Evolutionary conservation across 53 echinoderm and acorn worm species (phyloP).

Genomic region (Echinarachnius parma): DNA sequence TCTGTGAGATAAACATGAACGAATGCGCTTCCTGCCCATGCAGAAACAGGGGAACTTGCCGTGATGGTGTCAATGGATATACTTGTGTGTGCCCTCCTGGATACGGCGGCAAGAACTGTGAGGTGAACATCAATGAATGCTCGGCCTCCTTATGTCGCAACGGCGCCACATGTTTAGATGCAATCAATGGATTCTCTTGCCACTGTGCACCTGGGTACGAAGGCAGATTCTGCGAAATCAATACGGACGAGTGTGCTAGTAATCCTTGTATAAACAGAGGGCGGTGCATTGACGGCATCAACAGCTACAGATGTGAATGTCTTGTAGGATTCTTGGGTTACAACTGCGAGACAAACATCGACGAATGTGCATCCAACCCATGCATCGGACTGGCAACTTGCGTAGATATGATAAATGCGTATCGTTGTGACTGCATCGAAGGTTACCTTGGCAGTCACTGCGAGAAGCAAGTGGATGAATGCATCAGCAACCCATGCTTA

Average conservation of each 20-base stretch:
- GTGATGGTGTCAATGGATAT: slow-evolving; percentile 58
- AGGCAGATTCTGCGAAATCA: slow-evolving; percentile 30
- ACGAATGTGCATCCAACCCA: slow-evolving; percentile 62
- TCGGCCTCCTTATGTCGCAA: slow-evolving; percentile 38
- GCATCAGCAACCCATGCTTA: slow-evolving; percentile 51
- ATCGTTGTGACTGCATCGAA: slow-evolving; percentile 62
- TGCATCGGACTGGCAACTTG: slow-evolving; percentile 64
- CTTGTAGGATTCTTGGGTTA: slow-evolving; percentile 42
- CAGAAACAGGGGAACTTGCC: slow-evolving; percentile 59
- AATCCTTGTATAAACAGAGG: slow-evolving; percentile 52
- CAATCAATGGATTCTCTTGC: slow-evolving; percentile 21
- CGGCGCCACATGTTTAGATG: slow-evolving; percentile 45
- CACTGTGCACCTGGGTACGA: slow-evolving; percentile 44
- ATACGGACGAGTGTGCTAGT: slow-evolving; percentile 38
- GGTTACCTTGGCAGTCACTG: slow-evolving; percentile 35
- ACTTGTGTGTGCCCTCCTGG: slow-evolving; percentile 69
- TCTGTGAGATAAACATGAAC: slow-evolving; percentile 63
- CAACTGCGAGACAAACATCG: slow-evolving; percentile 50
- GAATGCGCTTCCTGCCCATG: slow-evolving; percentile 70
- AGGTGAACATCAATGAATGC: slow-evolving; percentile 69
- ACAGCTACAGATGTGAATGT: slow-evolving; percentile 44
- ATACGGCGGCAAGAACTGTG: slow-evolving; percentile 56
- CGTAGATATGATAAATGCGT: slow-evolving; percentile 61
- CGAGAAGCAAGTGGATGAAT: slow-evolving; percentile 54
- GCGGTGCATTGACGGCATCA: slow-evolving; percentile 43